These are phyloP conservation scores for Eubucco bourcierii DNA, from an alignment of 2,113 vertebrate species.

Conservation along the genomic window DNA sequence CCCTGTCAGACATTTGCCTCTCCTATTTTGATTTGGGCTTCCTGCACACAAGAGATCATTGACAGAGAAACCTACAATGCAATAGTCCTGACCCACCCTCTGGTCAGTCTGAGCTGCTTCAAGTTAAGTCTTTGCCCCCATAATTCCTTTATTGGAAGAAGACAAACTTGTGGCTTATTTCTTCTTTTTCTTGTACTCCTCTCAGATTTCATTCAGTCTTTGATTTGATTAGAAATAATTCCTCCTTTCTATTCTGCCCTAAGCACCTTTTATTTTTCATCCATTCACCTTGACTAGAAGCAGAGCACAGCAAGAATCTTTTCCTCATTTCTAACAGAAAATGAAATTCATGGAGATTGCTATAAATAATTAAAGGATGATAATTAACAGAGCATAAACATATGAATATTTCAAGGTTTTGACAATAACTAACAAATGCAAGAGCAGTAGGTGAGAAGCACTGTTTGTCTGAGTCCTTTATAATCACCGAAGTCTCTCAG, in stretches of 20 bases:
- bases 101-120: background rate
- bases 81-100: background rate
- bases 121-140: background rate
- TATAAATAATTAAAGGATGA: background rate
- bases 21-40: background rate
- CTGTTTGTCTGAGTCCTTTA: background rate
- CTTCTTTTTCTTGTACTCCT: background rate
- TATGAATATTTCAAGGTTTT: constrained; percentile 29
- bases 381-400: constrained; percentile 19
- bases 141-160: background rate
- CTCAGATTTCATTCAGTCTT: background rate
- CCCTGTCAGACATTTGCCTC: background rate
- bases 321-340: background rate
- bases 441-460: background rate
- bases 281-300: background rate
- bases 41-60: background rate
- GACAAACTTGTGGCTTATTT: background rate
- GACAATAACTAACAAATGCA: background rate
- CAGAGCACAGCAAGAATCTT: background rate
- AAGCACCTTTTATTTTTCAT: background rate
- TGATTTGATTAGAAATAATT: background rate
- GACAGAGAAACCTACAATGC: background rate
- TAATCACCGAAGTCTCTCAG: background rate
- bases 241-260: background rate
- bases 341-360: background rate